Base-by-base conservation (phyloP, 1,140 invertebrate genomes). In the Drosophila tropicalis region DNA sequence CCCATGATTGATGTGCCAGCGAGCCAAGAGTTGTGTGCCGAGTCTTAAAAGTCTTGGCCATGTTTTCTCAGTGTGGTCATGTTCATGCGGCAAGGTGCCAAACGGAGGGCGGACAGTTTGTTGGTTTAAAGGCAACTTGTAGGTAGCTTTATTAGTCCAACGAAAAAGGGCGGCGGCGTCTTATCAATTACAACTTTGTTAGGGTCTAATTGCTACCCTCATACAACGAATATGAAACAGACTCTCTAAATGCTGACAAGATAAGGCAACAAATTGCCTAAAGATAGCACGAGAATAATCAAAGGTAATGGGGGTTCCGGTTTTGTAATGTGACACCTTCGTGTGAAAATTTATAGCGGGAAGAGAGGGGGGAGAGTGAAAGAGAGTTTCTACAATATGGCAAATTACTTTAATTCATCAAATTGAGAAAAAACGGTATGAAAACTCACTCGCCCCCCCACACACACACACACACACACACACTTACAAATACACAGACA, bases 321-420 rank as follows among this genome's bases (percentile, higher is more conserved):
- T 67, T 78, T 76, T 77, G 84, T 89, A 89, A 89, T 75, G 84
- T 76, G 84, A 89, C 84, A 89, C 84, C 84, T 87, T 79, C 84
- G 83, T 83, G 83, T 86, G 83, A 86, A 87, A 87, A 86, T 87
- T 82, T 87, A 86, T 86, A 72, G 56, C 67, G 7, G 7, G 12
- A 1, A 9, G 44, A 51, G 44, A 22, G 44, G 7, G 9, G 2
- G 29, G 17, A 51, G 17, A 47, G 44, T 3, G 44, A 47, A 17
- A 3, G 6, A 51, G 13, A 51, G 17, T 39, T 39, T 39, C 34
- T 13, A 39, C 41, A 63, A 65, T 77, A 87, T 66, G 76, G 83
- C 70, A 77, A 89, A 89, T 83, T 77, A 84, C 62, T 70, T 68
- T 83, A 87, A 87, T 83, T 87, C 70, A 83, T 82, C 79, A 87